phyloP scores from a whole-genome alignment of 2,888 invertebrate genomes.

The Aporophyla nigra region DNA sequence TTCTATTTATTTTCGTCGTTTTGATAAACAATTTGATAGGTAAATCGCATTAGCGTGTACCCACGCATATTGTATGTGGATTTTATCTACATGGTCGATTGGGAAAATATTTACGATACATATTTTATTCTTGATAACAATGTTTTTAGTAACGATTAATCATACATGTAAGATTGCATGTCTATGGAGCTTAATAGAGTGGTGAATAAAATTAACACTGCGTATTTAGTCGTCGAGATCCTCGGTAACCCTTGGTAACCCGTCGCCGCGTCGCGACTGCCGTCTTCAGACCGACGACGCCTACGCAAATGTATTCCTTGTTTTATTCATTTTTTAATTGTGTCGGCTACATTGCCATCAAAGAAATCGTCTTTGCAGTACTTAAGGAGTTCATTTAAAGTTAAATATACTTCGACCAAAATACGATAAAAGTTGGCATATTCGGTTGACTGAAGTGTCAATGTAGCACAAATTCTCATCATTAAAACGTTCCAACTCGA shows the following conservation, averaged over 20 bases:
- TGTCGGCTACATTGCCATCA: conserved; percentile 80
- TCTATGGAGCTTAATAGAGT: conserved; percentile 30
- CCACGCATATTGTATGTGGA: conserved; percentile 26
- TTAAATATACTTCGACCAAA: conserved; percentile 40
- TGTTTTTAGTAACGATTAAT: conserved; percentile 29
- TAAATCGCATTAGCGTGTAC: conserved; percentile 50
- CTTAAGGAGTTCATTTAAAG: conserved; percentile 42
- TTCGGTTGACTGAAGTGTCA: conserved; percentile 41
- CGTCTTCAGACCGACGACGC: conserved; percentile 69
- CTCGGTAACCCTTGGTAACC: conserved; percentile 52
- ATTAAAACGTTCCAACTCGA: conserved; percentile 45
- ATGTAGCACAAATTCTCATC: conserved; percentile 43
- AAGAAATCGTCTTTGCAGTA: conserved; percentile 47
- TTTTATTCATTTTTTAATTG: conserved; percentile 86
- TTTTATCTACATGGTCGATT: conserved; percentile 45
- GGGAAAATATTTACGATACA: conserved; percentile 20
- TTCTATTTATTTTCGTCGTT: conserved; percentile 34
- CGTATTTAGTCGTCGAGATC: conserved; percentile 47
- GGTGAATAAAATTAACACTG: conserved; percentile 49
- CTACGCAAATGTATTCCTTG: conserved; percentile 77
- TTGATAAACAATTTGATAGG: conserved; percentile 50
- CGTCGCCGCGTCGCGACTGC: conserved; percentile 57
- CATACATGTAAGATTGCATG: conserved; percentile 25
- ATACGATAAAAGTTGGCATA: conserved; percentile 43
- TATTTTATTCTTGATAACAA: conserved; percentile 32